phyloP scores from a whole-genome alignment of 2,113 vertebrate genomes.

The Hippocampus abdominalis region DNA sequence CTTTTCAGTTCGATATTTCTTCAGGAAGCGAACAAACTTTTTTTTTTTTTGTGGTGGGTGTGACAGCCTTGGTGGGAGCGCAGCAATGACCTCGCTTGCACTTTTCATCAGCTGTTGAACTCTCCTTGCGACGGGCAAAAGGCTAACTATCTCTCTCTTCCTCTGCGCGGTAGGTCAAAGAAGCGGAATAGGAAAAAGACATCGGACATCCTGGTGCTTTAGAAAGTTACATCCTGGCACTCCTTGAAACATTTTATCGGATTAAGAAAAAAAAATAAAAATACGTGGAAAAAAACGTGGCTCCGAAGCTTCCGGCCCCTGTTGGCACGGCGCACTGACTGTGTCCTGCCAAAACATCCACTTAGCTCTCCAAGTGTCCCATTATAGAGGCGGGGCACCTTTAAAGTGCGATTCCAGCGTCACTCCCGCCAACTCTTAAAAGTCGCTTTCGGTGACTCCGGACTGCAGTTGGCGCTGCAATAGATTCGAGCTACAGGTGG shows the following conservation, averaged over 20 bases:
- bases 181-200: not conserved
- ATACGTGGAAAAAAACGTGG: not conserved
- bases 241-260: not conserved
- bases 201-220: not conserved
- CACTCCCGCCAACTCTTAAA: conserved; percentile 15
- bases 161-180: not conserved
- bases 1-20: not conserved
- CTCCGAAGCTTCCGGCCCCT: conserved; percentile 1
- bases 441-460: conserved; percentile 6
- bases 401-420: conserved; percentile 14
- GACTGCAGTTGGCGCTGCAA: conserved; percentile 23
- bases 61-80: conserved; percentile 23
- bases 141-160: not conserved
- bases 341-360: conserved; percentile 24
- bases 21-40: conserved; percentile 13
- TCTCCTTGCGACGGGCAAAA: not conserved
- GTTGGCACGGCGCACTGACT: not conserved
- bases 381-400: conserved; percentile 17
- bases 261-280: conserved; percentile 12
- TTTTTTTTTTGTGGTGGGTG: conserved; percentile 18
- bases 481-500: conserved; percentile 9
- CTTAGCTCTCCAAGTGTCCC: conserved; percentile 19
- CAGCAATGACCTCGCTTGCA: conserved; percentile 3
- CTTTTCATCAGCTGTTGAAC: conserved; percentile 18
- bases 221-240: not conserved